A percentile compares a stretch with the other conserved stretches of the same genome.
Conservation (phyloP, 2,113 vertebrate genomes). For the Bos taurus region ARS-UCD2.0 NC_037351.1:54768001-54768500, state of each 20-base stretch:
- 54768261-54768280: slow-evolving; percentile 45
- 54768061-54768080: neutral
- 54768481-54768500: neutral
- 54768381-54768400: neutral
- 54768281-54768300: slow-evolving; percentile 65
- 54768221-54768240: slow-evolving; percentile 25
- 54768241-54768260: slow-evolving; percentile 42
- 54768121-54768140: neutral
- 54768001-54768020: neutral
- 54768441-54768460: neutral
- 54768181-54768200: neutral
- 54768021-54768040: neutral
- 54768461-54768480: neutral
- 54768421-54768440: neutral
- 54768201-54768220: slow-evolving; percentile 39
- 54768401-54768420: neutral
- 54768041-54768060: neutral
- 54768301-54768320: slow-evolving; percentile 37
- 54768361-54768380: slow-evolving; percentile 28
- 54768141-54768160: neutral
- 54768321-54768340: neutral
- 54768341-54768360: slow-evolving; percentile 39
- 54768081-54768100: neutral
- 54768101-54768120: neutral
- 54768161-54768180: neutral